A percentile compares a stretch with the other conserved stretches of the same genome.
phyloP scores from a whole-genome alignment of 2,888 invertebrate species.

The Siphlonurus alternatus region DNA sequence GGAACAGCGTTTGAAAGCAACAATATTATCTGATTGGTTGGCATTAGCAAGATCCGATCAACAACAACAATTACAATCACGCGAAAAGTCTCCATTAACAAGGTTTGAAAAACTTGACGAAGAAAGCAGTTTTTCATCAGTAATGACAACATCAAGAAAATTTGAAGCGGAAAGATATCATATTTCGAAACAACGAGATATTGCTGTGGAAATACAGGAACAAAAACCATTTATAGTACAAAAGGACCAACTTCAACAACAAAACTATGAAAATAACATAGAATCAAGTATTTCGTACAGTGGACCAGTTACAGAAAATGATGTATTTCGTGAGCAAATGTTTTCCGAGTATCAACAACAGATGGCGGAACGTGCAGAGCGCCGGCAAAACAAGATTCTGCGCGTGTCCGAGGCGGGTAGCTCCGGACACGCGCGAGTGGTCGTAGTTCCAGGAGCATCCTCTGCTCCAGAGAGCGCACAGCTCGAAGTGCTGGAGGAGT shows the following conservation, averaged over 20 bases:
- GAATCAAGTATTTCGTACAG: background rate
- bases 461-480: background rate
- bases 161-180: slow-evolving; percentile 15
- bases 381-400: slow-evolving; percentile 62
- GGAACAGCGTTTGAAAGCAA: slow-evolving; percentile 22
- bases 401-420: slow-evolving; percentile 35
- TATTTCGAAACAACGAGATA: slow-evolving; percentile 32
- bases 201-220: slow-evolving; percentile 20
- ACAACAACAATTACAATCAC: slow-evolving; percentile 18
- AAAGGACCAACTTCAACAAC: slow-evolving; percentile 6
- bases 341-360: slow-evolving; percentile 67
- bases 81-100: background rate
- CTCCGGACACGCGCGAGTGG: slow-evolving; percentile 19
- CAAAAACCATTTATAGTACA: background rate
- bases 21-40: slow-evolving; percentile 32
- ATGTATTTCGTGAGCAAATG: slow-evolving; percentile 47
- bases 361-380: slow-evolving; percentile 58
- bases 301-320: background rate
- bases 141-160: background rate
- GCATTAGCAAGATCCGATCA: slow-evolving; percentile 26
- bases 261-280: slow-evolving; percentile 25
- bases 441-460: background rate
- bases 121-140: background rate
- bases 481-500: slow-evolving; percentile 1
- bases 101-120: background rate